Base-by-base conservation (phyloP, 2,797 vertebrate species). In the Epinephelus malabaricus region DNA sequence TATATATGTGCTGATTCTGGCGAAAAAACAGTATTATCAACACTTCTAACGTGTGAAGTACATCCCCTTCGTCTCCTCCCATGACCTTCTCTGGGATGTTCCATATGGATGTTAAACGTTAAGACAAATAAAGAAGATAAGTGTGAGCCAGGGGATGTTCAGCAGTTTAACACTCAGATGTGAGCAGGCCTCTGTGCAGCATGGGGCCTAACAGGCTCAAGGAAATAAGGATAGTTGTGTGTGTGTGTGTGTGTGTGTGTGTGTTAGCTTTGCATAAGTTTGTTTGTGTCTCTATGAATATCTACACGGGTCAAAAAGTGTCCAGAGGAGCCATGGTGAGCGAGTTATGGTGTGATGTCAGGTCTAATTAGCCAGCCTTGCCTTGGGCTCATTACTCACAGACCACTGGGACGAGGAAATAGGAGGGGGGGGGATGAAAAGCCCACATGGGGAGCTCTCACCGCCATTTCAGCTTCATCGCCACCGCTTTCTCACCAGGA, bases 321-420 rank as follows among this genome's bases (percentile, higher is more conserved):
- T 87, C 82, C 83, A 73, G 73, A 83, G 84, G 68, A 81, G 64
- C 78, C 21, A 12, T 14, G 18, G 73, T 61, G 82, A 83, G 86
- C 27, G 18, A 76, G 82, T 90, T 92, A 78, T 74, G 87, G 91
- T 92, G 90, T 89, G 89, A 92, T 94, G 93, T 94, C 93, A 86
- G 82, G 88, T 95, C 85, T 92, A 95, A 95, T 95, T 94, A 95
- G 88, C 87, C 85, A 89, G 86, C 69, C 78, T 83, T 73, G 86
- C 93, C 82, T 70, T 15, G 79, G 90, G 92, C 91, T 94, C 91
- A 92, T 95, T 95, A 93, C 90, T 94, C 89, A 94, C 76, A 86
- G 78, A 81, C 85, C 71, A 78, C 73, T 71, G 86, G 76, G 81
- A 90, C 68, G 75, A 84, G 78, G 78, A 82, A 84, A 83, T 18